These are phyloP conservation scores for Cepphus grylle DNA, from an alignment of 2,113 vertebrate genomes.

Conservation along the genomic window DNA sequence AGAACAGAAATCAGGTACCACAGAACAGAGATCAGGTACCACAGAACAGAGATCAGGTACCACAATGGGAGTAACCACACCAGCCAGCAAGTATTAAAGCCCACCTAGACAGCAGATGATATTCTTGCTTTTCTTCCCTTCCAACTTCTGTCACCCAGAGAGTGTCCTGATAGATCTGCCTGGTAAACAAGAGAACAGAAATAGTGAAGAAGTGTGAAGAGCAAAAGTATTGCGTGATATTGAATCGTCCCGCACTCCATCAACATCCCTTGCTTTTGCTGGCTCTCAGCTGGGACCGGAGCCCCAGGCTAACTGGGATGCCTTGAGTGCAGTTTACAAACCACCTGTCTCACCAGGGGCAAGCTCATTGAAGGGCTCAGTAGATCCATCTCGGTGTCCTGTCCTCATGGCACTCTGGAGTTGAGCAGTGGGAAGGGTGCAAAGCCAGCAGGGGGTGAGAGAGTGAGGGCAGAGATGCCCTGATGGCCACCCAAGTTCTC, in stretches of 20 bases:
- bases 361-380: not conserved
- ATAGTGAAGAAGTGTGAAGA: not conserved
- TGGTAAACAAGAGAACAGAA: not conserved
- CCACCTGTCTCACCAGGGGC: fast-evolving
- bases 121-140: no score
- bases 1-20: not conserved
- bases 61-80: no score
- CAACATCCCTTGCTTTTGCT: not conserved
- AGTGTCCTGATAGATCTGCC: no score
- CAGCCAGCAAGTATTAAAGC: no score
- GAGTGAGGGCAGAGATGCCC: not conserved
- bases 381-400: fast-evolving
- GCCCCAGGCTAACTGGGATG: not conserved
- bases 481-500: not conserved
- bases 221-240: not conserved
- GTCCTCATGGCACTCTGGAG: not conserved
- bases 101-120: no score
- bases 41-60: no score
- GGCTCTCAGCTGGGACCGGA: not conserved
- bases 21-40: no score
- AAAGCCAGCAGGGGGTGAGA: not conserved
- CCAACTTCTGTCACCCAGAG: no score
- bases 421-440: not conserved
- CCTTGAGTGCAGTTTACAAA: not conserved
- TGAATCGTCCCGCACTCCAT: fast-evolving